Conservation (phyloP, 2,888 invertebrate genomes). For the Neoascia interrupta region DNA sequence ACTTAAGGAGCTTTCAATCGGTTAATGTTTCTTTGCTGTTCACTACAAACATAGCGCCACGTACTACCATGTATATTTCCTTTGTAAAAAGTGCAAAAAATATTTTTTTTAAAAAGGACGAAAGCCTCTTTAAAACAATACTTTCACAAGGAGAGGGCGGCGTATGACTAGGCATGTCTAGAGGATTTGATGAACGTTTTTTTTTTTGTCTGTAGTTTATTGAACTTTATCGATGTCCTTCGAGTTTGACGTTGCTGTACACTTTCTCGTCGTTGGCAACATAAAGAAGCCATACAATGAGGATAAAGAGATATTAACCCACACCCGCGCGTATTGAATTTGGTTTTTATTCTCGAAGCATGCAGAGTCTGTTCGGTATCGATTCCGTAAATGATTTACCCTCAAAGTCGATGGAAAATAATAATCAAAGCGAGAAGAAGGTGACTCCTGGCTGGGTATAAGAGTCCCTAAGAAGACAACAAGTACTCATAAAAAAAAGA, state of each 20-base stretch:
- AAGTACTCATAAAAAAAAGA: conserved; percentile 4
- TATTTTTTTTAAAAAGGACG: conserved; percentile 10
- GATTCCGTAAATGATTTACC: conserved; percentile 42
- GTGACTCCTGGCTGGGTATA: conserved; percentile 2
- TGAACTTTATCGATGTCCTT: conserved; percentile 47
- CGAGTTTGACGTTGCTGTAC: conserved; percentile 9
- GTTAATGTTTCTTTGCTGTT: conserved; percentile 51
- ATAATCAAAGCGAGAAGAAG: conserved; percentile 24
- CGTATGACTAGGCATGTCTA: conserved; percentile 17
- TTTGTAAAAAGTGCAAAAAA: too few relatives aligned
- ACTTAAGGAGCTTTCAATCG: conserved; percentile 64
- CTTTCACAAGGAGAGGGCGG: too few relatives aligned
- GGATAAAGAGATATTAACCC: conserved; percentile 1
- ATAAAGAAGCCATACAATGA: neutral
- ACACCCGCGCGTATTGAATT: too few relatives aligned
- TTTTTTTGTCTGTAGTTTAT: conserved; percentile 43
- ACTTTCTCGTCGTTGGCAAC: neutral
- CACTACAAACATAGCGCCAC: neutral
- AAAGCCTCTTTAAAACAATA: conserved; percentile 30
- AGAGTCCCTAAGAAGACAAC: neutral
- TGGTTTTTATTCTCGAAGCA: conserved; percentile 11
- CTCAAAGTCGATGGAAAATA: conserved; percentile 13
- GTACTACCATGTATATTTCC: neutral
- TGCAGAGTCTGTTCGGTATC: conserved; percentile 37
- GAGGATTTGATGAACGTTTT: conserved; percentile 14